Base-by-base conservation (phyloP, 1,140 invertebrate species). In the Anoplolepis gracilipes region DNA sequence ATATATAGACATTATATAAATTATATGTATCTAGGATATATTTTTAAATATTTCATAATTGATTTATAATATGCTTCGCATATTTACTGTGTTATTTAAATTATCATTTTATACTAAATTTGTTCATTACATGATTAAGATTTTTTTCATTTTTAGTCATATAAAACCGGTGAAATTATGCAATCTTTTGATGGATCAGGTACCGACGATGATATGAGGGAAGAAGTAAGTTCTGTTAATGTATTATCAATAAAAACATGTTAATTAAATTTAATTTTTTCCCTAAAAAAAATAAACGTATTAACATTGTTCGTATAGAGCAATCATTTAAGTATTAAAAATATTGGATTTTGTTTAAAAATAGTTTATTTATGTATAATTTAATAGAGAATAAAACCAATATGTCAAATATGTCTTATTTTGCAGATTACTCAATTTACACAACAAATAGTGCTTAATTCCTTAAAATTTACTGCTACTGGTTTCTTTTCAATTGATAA, bases 381-480 rank as follows among this genome's bases (percentile, higher is more conserved):
- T 28, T 61, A 61, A 13, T 49, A 49, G 16, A 49, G 4, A 49
- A 73, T 10, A 10, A 33, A 55, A 16, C 55, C 33, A 33, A 19
- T 28, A 49, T 46, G 4, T 3, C 1, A 53, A 65, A 53, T 65
- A 2, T 46, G 1, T 67, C 3, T 49, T 19, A 16, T 49, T 42
- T 65, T 13, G 5, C 33, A 79, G 62, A 55, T 79, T 69, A 64
- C 28, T n/a, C 77, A 81, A 39, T 81, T 81, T 81, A 70, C 77
- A 2, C 64, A 70, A 28, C 64, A 81, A 57, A 42, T 81, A 39
- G 11, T 70, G 6, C 77, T 81, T 55, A 70, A 81, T 39, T 30
- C 77, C 5, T 81, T 81, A 70, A 28, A 30, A 0, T 57, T 81
- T 22, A 57, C 77, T 6, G 77, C 77, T 55, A 6, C 13, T 13